Evolutionary conservation across 37 sponge, comb jelly and placozoan genomes (phyloP).

Genomic region (Aplysina aerophoba): DNA sequence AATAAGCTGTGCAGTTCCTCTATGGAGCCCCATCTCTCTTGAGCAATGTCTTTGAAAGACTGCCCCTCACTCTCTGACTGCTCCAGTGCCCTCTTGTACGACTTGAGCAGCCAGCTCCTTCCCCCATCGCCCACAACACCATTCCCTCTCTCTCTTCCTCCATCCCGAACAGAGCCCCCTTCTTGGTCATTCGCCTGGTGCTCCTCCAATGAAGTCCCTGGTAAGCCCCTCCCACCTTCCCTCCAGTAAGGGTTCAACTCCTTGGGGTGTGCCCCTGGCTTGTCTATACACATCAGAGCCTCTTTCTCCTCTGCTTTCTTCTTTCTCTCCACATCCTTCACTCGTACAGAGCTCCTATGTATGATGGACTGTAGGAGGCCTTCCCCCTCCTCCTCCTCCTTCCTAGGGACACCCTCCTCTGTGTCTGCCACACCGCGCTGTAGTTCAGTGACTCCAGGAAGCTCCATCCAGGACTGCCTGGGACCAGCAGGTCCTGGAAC

Average conservation of each 20-base stretch:
- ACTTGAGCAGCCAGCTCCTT: slow-evolving; percentile 70
- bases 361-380: slow-evolving; percentile 1
- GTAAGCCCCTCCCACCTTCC: slow-evolving; percentile 79
- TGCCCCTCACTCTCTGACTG: slow-evolving; percentile 44
- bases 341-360: not conserved
- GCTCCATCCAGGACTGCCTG: too few relatives aligned
- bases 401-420: not conserved
- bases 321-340: not conserved
- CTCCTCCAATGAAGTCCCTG: not conserved
- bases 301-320: slow-evolving; percentile 26
- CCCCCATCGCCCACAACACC: slow-evolving; percentile 53
- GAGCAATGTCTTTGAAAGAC: slow-evolving; percentile 60
- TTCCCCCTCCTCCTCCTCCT: slow-evolving; percentile 21
- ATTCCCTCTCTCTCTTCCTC: not conserved
- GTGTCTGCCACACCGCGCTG: not conserved
- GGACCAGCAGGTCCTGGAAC: too few relatives aligned
- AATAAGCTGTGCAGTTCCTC: slow-evolving; percentile 59
- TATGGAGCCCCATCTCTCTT: slow-evolving; percentile 77
- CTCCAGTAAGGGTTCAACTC: slow-evolving; percentile 91
- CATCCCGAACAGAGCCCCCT: not conserved
- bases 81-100: slow-evolving; percentile 80
- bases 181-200: not conserved
- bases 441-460: not conserved
- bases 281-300: not conserved
- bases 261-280: slow-evolving; percentile 72